Conservation (phyloP, 2,797 vertebrate genomes). For the Premnoplex brunnescens region DNA sequence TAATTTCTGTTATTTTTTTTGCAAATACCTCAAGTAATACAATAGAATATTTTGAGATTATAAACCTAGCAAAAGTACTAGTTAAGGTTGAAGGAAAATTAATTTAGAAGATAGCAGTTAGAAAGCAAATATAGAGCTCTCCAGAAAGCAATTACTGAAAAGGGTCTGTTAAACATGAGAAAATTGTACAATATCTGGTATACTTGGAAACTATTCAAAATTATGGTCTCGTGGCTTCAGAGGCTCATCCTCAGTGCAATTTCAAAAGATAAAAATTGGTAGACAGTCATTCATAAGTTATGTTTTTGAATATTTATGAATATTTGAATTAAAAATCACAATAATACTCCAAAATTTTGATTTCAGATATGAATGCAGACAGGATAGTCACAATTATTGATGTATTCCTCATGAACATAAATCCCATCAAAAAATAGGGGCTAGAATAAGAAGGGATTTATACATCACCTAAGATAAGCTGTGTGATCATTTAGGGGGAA, state of each 20-base stretch:
- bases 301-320: neutral
- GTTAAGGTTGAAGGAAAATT: neutral
- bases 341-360: neutral
- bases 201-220: neutral
- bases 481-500: neutral
- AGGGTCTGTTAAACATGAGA: neutral
- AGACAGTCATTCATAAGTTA: neutral
- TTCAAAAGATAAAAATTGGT: neutral
- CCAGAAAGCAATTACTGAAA: neutral
- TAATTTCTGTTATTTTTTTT: neutral
- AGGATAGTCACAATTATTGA: neutral
- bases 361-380: neutral
- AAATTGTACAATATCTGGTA: neutral
- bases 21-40: neutral
- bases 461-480: neutral
- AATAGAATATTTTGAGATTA: neutral
- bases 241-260: neutral
- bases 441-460: neutral
- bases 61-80: neutral
- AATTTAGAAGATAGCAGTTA: neutral
- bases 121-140: neutral
- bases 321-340: neutral
- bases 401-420: neutral
- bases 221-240: neutral
- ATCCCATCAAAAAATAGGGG: neutral